These are phyloP conservation scores for Dyspetes luteomarginatus DNA, from an alignment of 2,888 invertebrate species.

Conservation along the genomic window DNA sequence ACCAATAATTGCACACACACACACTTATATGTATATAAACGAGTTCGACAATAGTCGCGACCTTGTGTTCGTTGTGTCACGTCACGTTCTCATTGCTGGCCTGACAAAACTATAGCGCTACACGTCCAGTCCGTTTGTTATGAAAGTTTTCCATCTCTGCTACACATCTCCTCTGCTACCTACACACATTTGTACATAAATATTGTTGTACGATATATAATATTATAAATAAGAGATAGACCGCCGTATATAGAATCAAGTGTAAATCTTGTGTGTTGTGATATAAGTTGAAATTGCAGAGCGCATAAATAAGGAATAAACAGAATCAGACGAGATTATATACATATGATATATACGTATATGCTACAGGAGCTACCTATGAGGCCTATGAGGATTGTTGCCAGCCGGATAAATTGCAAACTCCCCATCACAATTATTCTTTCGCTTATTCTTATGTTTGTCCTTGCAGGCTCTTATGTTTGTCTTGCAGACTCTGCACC, in stretches of 20 bases:
- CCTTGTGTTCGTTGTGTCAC: slow-evolving; percentile 69
- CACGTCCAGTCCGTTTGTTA: slow-evolving; percentile 26
- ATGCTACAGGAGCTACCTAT: no score
- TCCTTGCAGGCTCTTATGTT: slow-evolving; percentile 32
- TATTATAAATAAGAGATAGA: slow-evolving; percentile 3
- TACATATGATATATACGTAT: no score
- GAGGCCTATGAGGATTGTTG: slow-evolving; percentile 49
- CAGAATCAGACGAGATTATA: slow-evolving; percentile 27
- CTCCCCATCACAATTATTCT: slow-evolving; percentile 22
- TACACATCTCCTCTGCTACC: no score
- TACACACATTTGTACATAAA: slow-evolving; percentile 33
- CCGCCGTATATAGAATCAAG: slow-evolving; percentile 37
- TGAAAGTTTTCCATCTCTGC: slow-evolving; percentile 26
- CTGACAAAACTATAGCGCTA: slow-evolving; percentile 42
- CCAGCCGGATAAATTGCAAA: slow-evolving; percentile 57
- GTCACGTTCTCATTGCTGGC: slow-evolving; percentile 68
- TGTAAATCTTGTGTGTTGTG: slow-evolving; percentile 52
- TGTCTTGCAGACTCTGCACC: slow-evolving; percentile 7
- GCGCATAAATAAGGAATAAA: background rate
- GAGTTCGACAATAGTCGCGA: slow-evolving; percentile 66
- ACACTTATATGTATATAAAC: slow-evolving; percentile 1
- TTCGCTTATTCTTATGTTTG: slow-evolving; percentile 9
- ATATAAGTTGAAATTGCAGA: slow-evolving; percentile 14
- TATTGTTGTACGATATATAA: background rate
- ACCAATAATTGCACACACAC: no score